Percentiles rank a stretch among this genome's conserved stretches.
phyloP scores from a whole-genome alignment of 2,888 invertebrate species.

The Lepidocyrtinus sp. region DNA sequence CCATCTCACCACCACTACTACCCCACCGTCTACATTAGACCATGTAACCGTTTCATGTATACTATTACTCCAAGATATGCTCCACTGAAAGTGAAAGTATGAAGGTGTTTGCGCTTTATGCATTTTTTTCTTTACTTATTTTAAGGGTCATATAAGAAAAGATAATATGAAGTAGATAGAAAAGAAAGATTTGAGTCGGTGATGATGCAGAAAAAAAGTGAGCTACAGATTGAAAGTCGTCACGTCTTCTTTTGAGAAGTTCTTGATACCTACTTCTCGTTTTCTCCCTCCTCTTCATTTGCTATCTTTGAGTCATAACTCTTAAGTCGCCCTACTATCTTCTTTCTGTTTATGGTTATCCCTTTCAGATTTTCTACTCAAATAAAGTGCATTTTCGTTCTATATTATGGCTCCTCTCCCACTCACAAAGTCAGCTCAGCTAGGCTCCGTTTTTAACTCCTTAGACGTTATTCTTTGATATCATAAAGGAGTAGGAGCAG shows the following conservation, averaged over 20 bases:
- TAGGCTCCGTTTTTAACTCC: neutral
- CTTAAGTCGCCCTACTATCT: constrained; percentile 40
- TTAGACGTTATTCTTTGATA: neutral
- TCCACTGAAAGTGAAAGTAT: neutral
- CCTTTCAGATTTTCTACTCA: constrained; percentile 41
- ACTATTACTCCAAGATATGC: neutral
- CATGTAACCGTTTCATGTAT: too few species aligned
- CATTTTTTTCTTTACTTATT: neutral
- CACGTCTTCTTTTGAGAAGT: neutral
- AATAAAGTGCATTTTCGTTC: neutral
- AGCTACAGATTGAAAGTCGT: neutral
- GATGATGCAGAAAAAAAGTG: constrained; percentile 45
- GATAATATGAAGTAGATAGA: neutral
- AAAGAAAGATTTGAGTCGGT: constrained; percentile 10
- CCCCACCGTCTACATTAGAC: too few species aligned
- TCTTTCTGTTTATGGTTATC: constrained; percentile 50
- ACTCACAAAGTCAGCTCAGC: neutral
- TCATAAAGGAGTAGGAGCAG: neutral
- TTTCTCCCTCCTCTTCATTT: constrained; percentile 16
- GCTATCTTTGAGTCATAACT: constrained; percentile 46
- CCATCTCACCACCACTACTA: neutral
- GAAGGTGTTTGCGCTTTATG: neutral
- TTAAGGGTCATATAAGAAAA: constrained; percentile 1
- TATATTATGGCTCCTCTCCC: neutral
- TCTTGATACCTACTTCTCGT: neutral